Base-by-base conservation (phyloP, 2,113 vertebrate genomes). In the Salvelinus namaycush region DNA sequence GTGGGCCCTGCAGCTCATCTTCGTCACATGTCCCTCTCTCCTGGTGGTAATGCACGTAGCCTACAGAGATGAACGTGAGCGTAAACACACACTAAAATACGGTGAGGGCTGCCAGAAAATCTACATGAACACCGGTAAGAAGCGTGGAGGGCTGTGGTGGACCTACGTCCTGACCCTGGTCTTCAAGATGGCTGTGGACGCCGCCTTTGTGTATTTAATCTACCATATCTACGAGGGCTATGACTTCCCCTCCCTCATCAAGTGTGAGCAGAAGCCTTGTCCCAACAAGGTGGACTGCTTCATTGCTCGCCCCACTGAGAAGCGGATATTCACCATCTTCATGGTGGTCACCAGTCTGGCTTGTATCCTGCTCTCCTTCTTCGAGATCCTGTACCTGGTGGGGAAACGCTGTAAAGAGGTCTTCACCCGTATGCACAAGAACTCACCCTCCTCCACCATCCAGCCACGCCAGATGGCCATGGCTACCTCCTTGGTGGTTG, bases 1-100 rank as follows among this genome's bases (percentile, higher is more conserved):
- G 16, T 99, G 98, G 98, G 97, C 97, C 4, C 92, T 99, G 81
- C 97, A 99, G 92, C 97, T 99, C 86, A 99, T 99, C 93, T 94
- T 99, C 18, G 97, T 99, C 87, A 98, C 96, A 0, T 98, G 97
- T 72, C 98, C 98, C 0, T 99, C 98, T 0, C 86, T 99, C 39
- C 90, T 99, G 3, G 98, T 99, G 82, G 87, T 96, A 83, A 96
- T 99, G 95, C 97, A 99, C 0, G 97, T 99, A 44, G 94, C 95
- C 20, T 99, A 99, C 87, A 87, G 96, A 0, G 90, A 98, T 31
- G 95, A 96, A 59, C 91, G 92, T 31, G 93, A 97, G 60, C 88
- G 85, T 29, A 96, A 92, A 80, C 60, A 91, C 79, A 86, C 1
- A 0, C 82, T 91, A 1, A 86, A 87, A 0, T 1, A 71, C 0